phyloP scores from a whole-genome alignment of 2,113 vertebrate genomes.

The Anguilla rostrata region DNA sequence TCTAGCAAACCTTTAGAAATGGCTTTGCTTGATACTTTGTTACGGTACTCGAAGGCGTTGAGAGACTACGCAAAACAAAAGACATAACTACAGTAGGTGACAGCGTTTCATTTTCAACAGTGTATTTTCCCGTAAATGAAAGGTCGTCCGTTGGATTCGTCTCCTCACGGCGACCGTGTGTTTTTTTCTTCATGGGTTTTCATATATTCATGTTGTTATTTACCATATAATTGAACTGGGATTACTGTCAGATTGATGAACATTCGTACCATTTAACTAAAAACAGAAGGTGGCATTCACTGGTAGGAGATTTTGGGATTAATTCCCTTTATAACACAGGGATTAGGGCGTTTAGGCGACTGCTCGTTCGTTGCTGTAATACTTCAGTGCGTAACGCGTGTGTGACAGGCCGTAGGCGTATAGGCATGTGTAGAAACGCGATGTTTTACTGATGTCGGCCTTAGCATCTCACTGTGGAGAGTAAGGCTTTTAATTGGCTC shows the following conservation, averaged over 20 bases:
- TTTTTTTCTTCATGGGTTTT: background rate
- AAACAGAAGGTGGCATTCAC: background rate
- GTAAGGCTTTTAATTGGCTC: background rate
- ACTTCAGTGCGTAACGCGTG: background rate
- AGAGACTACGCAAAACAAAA: background rate
- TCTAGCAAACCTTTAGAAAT: background rate
- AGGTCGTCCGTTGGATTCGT: background rate
- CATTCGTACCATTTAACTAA: background rate
- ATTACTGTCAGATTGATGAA: background rate
- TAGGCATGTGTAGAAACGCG: background rate
- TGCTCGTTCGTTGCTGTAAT: background rate
- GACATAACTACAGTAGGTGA: background rate
- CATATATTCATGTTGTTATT: background rate
- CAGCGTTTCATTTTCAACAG: background rate
- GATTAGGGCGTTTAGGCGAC: background rate
- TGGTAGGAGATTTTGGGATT: background rate
- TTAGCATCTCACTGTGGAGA: background rate
- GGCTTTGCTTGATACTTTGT: slow-evolving; percentile 1
- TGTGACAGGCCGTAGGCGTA: background rate
- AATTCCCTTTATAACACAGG: background rate
- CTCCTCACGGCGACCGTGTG: background rate
- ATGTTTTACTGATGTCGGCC: background rate
- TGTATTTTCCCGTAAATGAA: background rate
- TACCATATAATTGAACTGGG: background rate
- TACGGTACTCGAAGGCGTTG: background rate